Base-by-base conservation (phyloP, 2,797 vertebrate genomes). In the Kryptopterus vitreolus region DNA sequence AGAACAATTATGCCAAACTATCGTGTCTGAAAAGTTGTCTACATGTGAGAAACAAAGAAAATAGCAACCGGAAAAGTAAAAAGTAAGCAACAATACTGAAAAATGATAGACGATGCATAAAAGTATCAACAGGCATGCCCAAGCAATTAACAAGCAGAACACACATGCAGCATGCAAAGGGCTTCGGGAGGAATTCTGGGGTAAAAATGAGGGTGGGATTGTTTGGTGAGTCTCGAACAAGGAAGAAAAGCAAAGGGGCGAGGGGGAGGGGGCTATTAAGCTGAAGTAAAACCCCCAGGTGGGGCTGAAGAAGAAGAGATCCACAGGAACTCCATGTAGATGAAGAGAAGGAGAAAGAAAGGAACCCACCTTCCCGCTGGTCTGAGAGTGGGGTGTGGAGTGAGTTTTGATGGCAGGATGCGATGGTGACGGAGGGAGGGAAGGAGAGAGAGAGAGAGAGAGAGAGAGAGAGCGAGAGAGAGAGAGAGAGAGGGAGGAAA, bases 341-440 rank as follows among this genome's bases (percentile, higher is more conserved):
- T 68, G 73, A 69, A 77, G 71, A 85, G 29, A 68, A 85, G 69
- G 81, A 88, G 93, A 95, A 95, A 95, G 93, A 96, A 96, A 94
- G 94, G 91, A 96, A 98, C 98, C 96, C 98, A 99, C 98, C 98
- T 98, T 98, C 97, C 94, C 98, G 98, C 94, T 96, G 98, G 97
- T 98, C 98, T 99, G 97, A 97, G 94, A 95, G 95, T 96, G 96
- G 95, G 93, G 92, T 83, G 83, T 85, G 84, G 65, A 82, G 82
- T 87, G 94, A 95, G 93, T 89, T 90, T 96, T 94, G 95, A 97
- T 97, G 95, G 94, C 92, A 92, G 94, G 93, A 94, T 95, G 95
- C 94, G 93, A 96, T 97, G 96, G 94, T 89, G 93, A 97, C 96
- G 94, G 92, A 91, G 92, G 94, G 92, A 94, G 93, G 94, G 20